Percentiles rank a stretch among this genome's conserved stretches.
Evolutionary conservation across 1,140 invertebrate genomes (phyloP).

Genomic region (Macrocentrus cingulum): DNA sequence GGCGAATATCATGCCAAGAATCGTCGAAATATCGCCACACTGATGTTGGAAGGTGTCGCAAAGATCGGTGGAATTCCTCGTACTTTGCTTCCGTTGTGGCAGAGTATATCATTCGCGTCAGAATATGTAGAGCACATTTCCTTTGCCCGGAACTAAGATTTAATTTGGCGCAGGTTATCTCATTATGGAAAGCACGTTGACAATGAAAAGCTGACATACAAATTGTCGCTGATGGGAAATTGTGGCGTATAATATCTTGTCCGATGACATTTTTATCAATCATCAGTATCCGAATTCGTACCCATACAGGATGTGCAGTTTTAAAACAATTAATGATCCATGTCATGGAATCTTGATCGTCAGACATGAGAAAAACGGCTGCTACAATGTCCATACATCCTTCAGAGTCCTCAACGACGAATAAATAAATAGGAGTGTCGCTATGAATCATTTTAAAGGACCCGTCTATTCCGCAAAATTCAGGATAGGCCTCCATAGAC

Average conservation of each 20-base stretch:
- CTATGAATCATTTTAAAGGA: not conserved
- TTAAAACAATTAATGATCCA: not conserved
- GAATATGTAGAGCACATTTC: too few relatives aligned
- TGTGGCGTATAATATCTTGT: too few relatives aligned
- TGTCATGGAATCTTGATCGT: not conserved
- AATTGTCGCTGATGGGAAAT: too few relatives aligned
- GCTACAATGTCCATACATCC: not conserved
- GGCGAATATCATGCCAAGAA: constrained; percentile 9
- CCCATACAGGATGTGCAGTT: not conserved
- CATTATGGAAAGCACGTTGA: constrained; percentile 4
- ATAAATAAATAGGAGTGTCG: not conserved
- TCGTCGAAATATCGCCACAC: not conserved
- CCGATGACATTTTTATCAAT: not conserved
- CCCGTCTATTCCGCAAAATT: not conserved
- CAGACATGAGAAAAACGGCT: not conserved
- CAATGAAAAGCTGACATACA: too few relatives aligned
- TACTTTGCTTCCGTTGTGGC: too few relatives aligned
- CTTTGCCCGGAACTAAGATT: constrained; percentile 8
- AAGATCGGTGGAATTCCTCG: too few relatives aligned
- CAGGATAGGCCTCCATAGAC: not conserved
- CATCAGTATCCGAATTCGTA: too few relatives aligned
- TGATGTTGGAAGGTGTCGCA: too few relatives aligned
- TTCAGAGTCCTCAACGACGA: not conserved
- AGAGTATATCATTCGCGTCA: constrained; percentile 3
- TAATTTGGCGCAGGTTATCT: constrained; percentile 17